Conservation (phyloP, 2,797 vertebrate genomes). For the Sciaenops ocellatus region DNA sequence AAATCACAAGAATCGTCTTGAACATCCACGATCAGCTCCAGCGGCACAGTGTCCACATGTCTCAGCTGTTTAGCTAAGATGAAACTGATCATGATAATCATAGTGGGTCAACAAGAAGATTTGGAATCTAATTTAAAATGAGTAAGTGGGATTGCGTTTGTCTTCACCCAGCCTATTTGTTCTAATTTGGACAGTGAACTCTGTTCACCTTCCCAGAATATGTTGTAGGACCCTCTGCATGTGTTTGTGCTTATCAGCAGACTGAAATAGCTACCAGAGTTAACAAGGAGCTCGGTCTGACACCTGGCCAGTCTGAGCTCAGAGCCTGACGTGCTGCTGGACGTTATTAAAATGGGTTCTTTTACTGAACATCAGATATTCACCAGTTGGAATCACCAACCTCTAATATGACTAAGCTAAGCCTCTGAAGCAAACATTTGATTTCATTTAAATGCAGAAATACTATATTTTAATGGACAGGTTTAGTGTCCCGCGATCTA, state of each 20-base stretch:
- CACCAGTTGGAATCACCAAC: neutral
- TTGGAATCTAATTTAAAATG: neutral
- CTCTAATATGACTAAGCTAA: neutral
- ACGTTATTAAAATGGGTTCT: neutral
- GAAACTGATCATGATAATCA: neutral
- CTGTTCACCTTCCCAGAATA: conserved; percentile 31
- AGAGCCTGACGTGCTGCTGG: neutral
- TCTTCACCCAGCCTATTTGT: neutral
- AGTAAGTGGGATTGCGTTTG: neutral
- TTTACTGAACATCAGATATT: neutral
- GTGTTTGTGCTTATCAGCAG: conserved; percentile 74
- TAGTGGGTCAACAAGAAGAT: neutral
- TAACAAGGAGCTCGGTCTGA: conserved; percentile 70
- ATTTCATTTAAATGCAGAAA: neutral
- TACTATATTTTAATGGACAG: neutral
- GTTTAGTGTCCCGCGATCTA: neutral
- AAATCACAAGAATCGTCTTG: too few relatives aligned
- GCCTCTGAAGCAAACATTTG: neutral
- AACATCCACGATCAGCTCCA: too few relatives aligned
- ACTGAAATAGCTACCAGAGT: conserved; percentile 77
- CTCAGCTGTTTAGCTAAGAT: too few relatives aligned
- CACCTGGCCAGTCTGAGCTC: conserved; percentile 52
- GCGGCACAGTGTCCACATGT: too few relatives aligned
- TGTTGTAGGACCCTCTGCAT: conserved; percentile 36
- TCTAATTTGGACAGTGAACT: conserved; percentile 53